Evolutionary conservation across 2,797 vertebrate genomes (phyloP), one percentile per base, ranked within the genome.

Genomic region (Antrozous pallidus): DNA sequence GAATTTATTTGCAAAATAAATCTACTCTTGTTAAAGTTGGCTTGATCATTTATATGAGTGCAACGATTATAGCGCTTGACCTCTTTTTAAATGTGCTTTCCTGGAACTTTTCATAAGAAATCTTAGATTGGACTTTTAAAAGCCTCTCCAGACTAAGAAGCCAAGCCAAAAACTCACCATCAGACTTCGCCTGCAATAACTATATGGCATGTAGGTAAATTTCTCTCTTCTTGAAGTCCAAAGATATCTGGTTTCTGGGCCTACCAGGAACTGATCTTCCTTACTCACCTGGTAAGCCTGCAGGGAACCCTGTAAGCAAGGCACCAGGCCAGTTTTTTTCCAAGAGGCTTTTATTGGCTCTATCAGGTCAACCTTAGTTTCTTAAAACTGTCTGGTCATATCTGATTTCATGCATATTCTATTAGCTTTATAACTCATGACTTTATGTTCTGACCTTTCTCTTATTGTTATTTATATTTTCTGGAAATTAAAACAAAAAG

Each of bases 381-480:
- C 61, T 63, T 63, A 63, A 63, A 63, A 63, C 61, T 63, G 16
- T n/a, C 17, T n/a, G 61, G 61, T 63, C 16, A n/a, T 63, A 63
- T 63, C 61, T 63, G 31, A 63, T 63, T 63, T 63, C 61, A 63
- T 63, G 61, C 61, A 63, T 9, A n/a, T 63, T 38, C 28, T 69
- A 82, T 45, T 69, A 70, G 17, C 78, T 71, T 78, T 77, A 24
- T 84, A 81, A 81, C 16, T 74, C 74, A 67, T 14, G 24, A 10
- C 22, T 54, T 54, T 24, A 24, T 54, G 51, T 9, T 24, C 40
- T 75, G 51, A 54, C 24, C 31, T 91, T 95, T 93, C n/a, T 87
- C 47, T 93, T 82, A 93, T 9, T 80, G 11, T 58, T 58, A 49
- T 82, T 92, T 79, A 38, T 13, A 16, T 95, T 74, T 88, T 61